Conservation (phyloP, 2,888 invertebrate genomes). For the Chouioia cunea region DNA sequence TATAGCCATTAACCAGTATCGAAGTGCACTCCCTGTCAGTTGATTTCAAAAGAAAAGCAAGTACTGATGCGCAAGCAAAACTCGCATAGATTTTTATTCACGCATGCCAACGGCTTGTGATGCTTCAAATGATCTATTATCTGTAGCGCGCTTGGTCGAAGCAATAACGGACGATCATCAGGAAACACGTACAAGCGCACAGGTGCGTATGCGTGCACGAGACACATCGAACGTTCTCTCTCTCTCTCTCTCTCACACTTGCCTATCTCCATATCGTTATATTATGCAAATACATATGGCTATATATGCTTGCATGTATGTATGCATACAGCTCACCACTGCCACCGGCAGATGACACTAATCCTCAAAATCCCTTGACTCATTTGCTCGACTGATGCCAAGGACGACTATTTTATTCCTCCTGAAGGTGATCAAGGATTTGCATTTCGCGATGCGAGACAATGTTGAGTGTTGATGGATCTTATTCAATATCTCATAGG, state of each 20-base stretch:
- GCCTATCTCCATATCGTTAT: conserved; percentile 58
- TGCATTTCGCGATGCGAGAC: too few species aligned
- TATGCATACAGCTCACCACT: conserved; percentile 26
- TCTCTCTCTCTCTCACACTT: neutral
- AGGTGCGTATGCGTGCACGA: conserved; percentile 38
- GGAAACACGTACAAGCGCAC: conserved; percentile 21
- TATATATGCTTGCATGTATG: conserved; percentile 15
- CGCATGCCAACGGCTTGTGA: conserved; percentile 18
- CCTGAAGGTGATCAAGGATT: too few species aligned
- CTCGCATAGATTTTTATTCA: too few species aligned
- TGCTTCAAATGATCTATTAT: conserved; percentile 33
- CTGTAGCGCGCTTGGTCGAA: conserved; percentile 4
- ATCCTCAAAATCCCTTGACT: conserved; percentile 19
- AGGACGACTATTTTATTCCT: neutral
- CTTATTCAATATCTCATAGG: too few species aligned
- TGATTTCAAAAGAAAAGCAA: too few species aligned
- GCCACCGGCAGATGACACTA: conserved; percentile 35
- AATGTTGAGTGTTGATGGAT: too few species aligned
- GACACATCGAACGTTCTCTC: conserved; percentile 29
- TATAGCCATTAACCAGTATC: too few species aligned
- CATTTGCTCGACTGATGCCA: neutral
- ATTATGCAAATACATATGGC: conserved; percentile 55
- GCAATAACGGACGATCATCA: conserved; percentile 43
- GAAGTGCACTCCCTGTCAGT: too few species aligned
- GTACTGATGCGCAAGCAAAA: too few species aligned